Evolutionary conservation across 2,888 invertebrate species (phyloP).

Genomic region (Conomelus anceps): DNA sequence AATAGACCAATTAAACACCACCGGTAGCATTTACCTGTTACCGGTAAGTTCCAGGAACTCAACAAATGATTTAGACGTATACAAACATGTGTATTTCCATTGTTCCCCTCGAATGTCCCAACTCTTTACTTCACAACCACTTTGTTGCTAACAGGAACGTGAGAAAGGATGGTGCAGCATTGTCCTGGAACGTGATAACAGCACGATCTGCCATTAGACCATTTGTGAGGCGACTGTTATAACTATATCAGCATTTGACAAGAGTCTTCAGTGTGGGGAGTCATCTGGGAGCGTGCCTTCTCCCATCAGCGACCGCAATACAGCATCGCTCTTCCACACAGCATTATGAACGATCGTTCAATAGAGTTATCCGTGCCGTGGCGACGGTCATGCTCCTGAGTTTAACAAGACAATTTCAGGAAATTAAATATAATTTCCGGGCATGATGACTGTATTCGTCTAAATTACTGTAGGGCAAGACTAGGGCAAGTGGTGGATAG

Average conservation of each 20-base stretch:
- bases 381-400: slow-evolving; percentile 4
- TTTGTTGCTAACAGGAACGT: not conserved
- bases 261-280: not conserved
- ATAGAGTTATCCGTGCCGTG: slow-evolving; percentile 7
- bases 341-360: not conserved
- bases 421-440: slow-evolving; percentile 10
- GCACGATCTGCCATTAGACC: not conserved
- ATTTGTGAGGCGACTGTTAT: not conserved
- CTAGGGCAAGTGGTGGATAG: not conserved
- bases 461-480: slow-evolving; percentile 1
- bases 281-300: not conserved
- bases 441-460: slow-evolving; percentile 8
- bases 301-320: not conserved
- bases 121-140: not conserved
- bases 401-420: slow-evolving; percentile 8
- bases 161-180: not conserved
- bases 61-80: not conserved
- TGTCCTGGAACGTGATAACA: not conserved
- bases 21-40: no score
- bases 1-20: no score
- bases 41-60: no score
- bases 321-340: no score
- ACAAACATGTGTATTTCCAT: not conserved
- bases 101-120: not conserved
- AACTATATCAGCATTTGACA: not conserved